Base-by-base conservation (phyloP, 2,888 invertebrate genomes). In the Pasiphila rectangulata region DNA sequence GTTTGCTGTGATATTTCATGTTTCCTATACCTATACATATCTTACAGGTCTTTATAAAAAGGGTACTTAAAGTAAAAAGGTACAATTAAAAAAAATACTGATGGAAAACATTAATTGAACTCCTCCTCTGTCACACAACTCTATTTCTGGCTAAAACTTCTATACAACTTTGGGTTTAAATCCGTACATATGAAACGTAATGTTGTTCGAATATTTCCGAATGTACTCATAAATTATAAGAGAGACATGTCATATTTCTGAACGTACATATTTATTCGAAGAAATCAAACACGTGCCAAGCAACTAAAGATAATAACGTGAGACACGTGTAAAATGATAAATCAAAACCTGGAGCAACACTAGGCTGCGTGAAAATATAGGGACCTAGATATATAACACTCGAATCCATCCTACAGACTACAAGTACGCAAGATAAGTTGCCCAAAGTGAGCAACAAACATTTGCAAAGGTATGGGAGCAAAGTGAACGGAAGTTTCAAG, bases 401-500 rank as follows among this genome's bases (percentile, higher is more conserved):
- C 27, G 25, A 25, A 39, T 27, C 36, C 42, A 27, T 52, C 32
- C 44, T 46, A 27, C 44, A 46, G 50, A 40, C 45, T 45, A 44
- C 40, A 20, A 32, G 30, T 17, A 17, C 29, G 24, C 38, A 46
- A 54, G 24, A 36, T 30, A 34, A 48, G 39, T 45, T 46, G 12
- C n/a, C 9, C 19, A 37, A 46, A 53, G 24, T 46, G 25, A 39
- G 37, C 39, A 37, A 42, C 34, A 50, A 58, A 49, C 46, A 45
- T 51, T 54, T 45, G 30, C 42, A 48, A 38, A 54, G 43, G 49
- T 49, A 46, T 42, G 23, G 40, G 16, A 38, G 42, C 27, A 36
- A 45, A 52, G 46, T 56, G 49, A 52, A 43, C 54, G 42, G 40
- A 54, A 59, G 47, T 49, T 59, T 39, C 25, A 38, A 32, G 32